Evolutionary conservation across 2,888 invertebrate species (phyloP), one percentile per base, ranked within the genome.

Genomic region (Masnerella sp.): DNA sequence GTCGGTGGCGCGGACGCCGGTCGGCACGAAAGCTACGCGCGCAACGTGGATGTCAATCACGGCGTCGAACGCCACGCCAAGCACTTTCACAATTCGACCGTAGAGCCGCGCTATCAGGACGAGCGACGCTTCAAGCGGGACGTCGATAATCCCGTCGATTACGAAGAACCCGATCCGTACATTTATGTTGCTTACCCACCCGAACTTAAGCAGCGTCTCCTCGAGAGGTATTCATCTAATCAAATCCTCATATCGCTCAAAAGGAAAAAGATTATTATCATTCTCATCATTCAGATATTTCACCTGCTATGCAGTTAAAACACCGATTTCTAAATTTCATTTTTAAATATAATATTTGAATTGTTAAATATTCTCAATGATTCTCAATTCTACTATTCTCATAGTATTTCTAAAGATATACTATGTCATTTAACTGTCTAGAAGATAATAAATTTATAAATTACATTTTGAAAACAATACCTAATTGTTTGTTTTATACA

Each of bases 181-280:
- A 95, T 95, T 83, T 95, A 95, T 88, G 95, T 95, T 79, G 94
- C 94, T 56, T 95, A 95, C 90, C 95, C 95, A 79, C 95, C 95
- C 32, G 95, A 95, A 88, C 90, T 95, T 75, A 95, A 95, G 88
- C 91, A 95, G 82, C 90, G 95, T 77, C 91, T 95, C 81, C 90
- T 95, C 80, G 95, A 95, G 89, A 94, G 94, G 93, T 94, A 91
- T 79, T 84, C 82, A 65, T 74, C 54, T 32, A 11, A n/a, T 42
- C 11, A 7, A 40, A 25, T 9, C 9, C n/a, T n/a, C n/a, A n/a
- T n/a, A n/a, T n/a, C n/a, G n/a, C n/a, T n/a, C n/a, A n/a, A n/a
- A 18, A 45, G 18, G 34, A 11, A 25, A 18, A 51, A 22, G 36
- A 40, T 14, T 28, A 3, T 5, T 2, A 4, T 28, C 18, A 14